Conservation (phyloP, 2,888 invertebrate species). For the Carpatolechia fugitivella region DNA sequence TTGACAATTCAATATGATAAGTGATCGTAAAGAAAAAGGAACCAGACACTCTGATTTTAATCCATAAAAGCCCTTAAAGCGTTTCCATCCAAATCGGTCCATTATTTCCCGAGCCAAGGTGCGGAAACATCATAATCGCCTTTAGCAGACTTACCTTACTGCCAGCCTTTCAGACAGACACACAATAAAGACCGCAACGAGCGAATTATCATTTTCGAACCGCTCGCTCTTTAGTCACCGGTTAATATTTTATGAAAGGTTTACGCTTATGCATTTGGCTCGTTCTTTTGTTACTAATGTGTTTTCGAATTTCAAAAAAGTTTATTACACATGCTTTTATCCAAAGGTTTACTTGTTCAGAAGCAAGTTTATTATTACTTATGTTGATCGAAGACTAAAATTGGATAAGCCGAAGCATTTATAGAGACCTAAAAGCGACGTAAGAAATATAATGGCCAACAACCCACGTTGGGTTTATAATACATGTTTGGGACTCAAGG, state of each 20-base stretch:
- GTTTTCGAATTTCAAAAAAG: too few species aligned
- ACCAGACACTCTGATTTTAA: slow-evolving; percentile 2
- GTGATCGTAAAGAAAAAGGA: neutral
- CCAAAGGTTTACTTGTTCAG: too few species aligned
- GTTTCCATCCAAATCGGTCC: neutral
- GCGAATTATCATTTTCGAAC: slow-evolving; percentile 61
- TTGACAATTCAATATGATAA: neutral
- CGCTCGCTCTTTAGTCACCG: slow-evolving; percentile 41
- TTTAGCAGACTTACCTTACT: slow-evolving; percentile 58
- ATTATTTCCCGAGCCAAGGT: slow-evolving; percentile 1
- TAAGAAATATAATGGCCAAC: too few species aligned
- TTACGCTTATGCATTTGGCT: too few species aligned
- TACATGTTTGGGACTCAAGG: too few species aligned
- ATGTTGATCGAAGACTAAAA: too few species aligned
- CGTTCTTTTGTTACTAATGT: too few species aligned
- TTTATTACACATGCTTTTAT: too few species aligned
- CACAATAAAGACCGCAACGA: slow-evolving; percentile 54
- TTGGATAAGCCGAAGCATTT: too few species aligned
- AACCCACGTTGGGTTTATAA: too few species aligned
- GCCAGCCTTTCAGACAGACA: slow-evolving; percentile 60
- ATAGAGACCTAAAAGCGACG: too few species aligned
- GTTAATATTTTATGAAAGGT: slow-evolving; percentile 12
- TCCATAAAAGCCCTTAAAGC: slow-evolving; percentile 3
- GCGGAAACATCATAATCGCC: slow-evolving; percentile 50
- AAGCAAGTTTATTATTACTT: too few species aligned